These are phyloP conservation scores for Axea sp. DNA, from an alignment of 2,888 invertebrate genomes.

Conservation along the genomic window DNA sequence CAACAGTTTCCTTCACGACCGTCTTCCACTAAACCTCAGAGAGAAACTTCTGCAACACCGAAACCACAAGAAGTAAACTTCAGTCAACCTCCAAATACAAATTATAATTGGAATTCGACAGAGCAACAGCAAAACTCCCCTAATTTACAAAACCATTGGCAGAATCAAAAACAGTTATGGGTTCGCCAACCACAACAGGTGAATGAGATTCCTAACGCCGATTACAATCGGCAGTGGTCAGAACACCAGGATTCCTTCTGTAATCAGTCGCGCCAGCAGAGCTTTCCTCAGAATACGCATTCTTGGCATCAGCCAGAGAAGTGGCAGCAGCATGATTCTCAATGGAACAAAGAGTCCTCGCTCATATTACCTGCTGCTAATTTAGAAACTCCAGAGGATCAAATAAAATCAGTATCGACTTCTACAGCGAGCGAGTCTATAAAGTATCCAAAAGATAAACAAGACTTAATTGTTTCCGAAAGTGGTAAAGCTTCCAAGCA, in stretches of 20 bases:
- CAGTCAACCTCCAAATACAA: slow-evolving; percentile 64
- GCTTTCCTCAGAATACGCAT: slow-evolving; percentile 45
- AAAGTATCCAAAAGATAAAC: slow-evolving; percentile 44
- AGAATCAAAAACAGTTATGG: slow-evolving; percentile 65
- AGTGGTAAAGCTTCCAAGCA: slow-evolving; percentile 42
- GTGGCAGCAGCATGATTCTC: slow-evolving; percentile 57
- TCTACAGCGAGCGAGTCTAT: slow-evolving; percentile 67
- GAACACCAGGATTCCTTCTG: slow-evolving; percentile 54
- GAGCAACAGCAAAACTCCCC: no score
- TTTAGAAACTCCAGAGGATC: slow-evolving; percentile 66
- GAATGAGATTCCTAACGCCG: slow-evolving; percentile 54
- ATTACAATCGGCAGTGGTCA: slow-evolving; percentile 65
- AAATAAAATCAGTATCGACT: slow-evolving; percentile 66
- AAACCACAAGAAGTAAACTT: slow-evolving; percentile 32
- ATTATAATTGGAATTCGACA: slow-evolving; percentile 69
- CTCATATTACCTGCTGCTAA: slow-evolving; percentile 65
- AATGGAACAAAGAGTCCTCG: slow-evolving; percentile 63
- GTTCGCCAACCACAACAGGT: slow-evolving; percentile 30
- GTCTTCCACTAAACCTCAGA: slow-evolving; percentile 32
- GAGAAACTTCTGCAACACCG: slow-evolving; percentile 24
- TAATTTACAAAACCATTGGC: slow-evolving; percentile 70
- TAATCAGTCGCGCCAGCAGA: slow-evolving; percentile 67
- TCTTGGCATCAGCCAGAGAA: slow-evolving; percentile 57
- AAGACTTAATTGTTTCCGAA: slow-evolving; percentile 43
- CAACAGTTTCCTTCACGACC: slow-evolving; percentile 40